Conservation (phyloP, 1,140 invertebrate species). For the Formica exsecta region DNA sequence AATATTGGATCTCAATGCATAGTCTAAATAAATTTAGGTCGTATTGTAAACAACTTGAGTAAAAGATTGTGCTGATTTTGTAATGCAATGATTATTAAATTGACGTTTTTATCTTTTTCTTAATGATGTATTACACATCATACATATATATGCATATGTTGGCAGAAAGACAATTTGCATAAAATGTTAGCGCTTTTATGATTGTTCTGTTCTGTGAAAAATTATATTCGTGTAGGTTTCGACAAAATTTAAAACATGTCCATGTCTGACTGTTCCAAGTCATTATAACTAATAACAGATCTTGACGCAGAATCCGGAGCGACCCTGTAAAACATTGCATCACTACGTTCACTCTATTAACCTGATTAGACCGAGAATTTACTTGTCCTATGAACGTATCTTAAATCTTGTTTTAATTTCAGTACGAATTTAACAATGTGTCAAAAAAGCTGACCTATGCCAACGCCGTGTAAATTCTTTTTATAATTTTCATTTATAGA, state of each 20-base stretch:
- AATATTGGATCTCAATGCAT: conserved; percentile 28
- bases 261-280: conserved; percentile 93
- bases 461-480: background rate
- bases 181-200: conserved; percentile 7
- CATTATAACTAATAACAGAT: conserved; percentile 93
- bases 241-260: conserved; percentile 89
- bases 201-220: background rate
- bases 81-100: conserved; percentile 63
- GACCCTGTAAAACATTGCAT: conserved; percentile 87
- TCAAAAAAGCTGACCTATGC: background rate
- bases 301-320: conserved; percentile 88
- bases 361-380: background rate
- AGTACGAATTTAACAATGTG: background rate
- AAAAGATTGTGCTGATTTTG: conserved; percentile 71
- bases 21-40: conserved; percentile 16
- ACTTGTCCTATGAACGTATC: background rate
- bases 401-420: conserved; percentile 20
- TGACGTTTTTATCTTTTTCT: conserved; percentile 5
- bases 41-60: conserved; percentile 11
- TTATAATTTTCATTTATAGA: background rate
- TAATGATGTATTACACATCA: conserved; percentile 59
- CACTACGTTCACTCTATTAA: conserved; percentile 46
- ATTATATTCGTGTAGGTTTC: conserved; percentile 32
- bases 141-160: conserved; percentile 63
- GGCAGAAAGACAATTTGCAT: conserved; percentile 16